These are phyloP conservation scores for Melitaea athalia DNA, from an alignment of 2,888 invertebrate genomes.

Conservation along the genomic window DNA sequence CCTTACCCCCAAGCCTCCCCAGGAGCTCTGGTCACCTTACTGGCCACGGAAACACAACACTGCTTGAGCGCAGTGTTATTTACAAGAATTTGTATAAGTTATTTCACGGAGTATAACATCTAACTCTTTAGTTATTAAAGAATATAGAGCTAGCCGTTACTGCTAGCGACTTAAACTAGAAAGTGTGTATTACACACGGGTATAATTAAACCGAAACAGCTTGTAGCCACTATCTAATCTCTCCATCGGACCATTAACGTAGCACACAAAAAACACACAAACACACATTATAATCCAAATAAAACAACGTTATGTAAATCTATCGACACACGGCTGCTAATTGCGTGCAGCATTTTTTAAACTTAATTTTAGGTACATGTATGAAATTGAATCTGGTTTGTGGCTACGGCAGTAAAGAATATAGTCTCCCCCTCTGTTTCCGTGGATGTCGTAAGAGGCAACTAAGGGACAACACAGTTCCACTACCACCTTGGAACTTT, in stretches of 20 bases:
- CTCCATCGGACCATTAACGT: slow-evolving; percentile 75
- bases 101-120: neutral
- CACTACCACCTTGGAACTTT: no score
- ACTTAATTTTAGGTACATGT: no score
- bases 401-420: no score
- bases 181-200: slow-evolving; percentile 55
- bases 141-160: slow-evolving; percentile 9
- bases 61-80: no score
- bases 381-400: no score
- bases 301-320: slow-evolving; percentile 48
- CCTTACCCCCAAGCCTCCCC: no score
- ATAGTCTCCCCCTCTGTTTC: no score
- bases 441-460: no score
- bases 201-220: slow-evolving; percentile 79
- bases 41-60: no score
- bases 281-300: slow-evolving; percentile 61
- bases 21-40: no score
- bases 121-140: slow-evolving; percentile 10
- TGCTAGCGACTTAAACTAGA: slow-evolving; percentile 36
- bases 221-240: slow-evolving; percentile 72
- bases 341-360: neutral
- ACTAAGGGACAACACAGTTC: no score
- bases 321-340: slow-evolving; percentile 51
- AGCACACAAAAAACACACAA: slow-evolving; percentile 66
- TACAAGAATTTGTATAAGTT: no score